Evolutionary conservation across 2,888 invertebrate genomes (phyloP).

Genomic region (Steinernema hermaphroditum): DNA sequence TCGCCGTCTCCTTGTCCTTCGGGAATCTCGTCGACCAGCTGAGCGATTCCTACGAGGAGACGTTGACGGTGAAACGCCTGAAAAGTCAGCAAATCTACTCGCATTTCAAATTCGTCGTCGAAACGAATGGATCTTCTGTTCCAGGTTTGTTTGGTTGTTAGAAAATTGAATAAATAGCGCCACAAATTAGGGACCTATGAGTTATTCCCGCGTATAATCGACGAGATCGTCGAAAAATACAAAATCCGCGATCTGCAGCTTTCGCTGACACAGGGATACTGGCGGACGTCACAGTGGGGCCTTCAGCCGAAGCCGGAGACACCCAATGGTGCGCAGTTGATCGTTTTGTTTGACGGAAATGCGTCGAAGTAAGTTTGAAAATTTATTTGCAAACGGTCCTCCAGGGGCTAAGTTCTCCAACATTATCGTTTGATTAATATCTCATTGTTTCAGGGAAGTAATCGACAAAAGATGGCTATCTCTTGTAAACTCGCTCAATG

Average conservation of each 20-base stretch:
- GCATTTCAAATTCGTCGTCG: not conserved
- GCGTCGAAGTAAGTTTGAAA: not conserved
- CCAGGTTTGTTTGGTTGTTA: not conserved
- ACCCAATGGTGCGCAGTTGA: conserved; percentile 38
- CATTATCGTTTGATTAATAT: no score
- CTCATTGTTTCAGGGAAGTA: conserved; percentile 39
- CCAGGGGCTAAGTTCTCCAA: no score
- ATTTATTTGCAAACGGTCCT: no score
- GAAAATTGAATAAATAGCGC: not conserved
- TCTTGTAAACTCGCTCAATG: conserved; percentile 86
- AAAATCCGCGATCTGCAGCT: conserved; percentile 7
- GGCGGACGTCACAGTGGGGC: conserved; percentile 48
- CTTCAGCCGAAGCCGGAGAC: conserved; percentile 39
- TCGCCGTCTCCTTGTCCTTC: not conserved
- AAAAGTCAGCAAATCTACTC: not conserved
- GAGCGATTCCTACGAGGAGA: not conserved
- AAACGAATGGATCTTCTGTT: not conserved
- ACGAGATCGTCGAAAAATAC: conserved; percentile 1
- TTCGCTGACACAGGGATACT: conserved; percentile 31
- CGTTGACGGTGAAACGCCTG: not conserved
- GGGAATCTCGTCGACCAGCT: not conserved
- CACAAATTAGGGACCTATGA: not conserved
- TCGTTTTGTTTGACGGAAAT: not conserved
- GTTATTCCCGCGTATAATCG: not conserved
- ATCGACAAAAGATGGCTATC: conserved; percentile 83